phyloP scores from a whole-genome alignment of 2,888 invertebrate species.

The Mythimna lalbum region DNA sequence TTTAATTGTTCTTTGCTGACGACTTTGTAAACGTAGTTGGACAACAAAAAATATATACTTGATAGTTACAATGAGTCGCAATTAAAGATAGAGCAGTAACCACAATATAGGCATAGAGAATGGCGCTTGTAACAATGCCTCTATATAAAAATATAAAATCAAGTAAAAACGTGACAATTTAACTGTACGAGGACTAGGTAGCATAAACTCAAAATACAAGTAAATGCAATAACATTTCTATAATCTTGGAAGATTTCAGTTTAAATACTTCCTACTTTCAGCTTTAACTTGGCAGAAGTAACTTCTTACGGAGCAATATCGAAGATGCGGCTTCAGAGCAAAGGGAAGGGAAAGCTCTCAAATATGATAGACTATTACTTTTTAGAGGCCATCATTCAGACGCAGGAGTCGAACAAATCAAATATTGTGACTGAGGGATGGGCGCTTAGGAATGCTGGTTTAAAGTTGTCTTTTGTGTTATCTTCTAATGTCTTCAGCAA shows the following conservation, averaged over 20 bases:
- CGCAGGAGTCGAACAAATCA: conserved; percentile 30
- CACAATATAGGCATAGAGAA: background rate
- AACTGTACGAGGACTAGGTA: background rate
- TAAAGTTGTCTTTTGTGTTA: background rate
- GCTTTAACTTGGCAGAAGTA: conserved; percentile 53
- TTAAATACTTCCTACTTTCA: conserved; percentile 46
- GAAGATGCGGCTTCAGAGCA: conserved; percentile 23
- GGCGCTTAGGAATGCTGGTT: background rate
- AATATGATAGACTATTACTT: conserved; percentile 38
- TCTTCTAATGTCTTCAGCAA: background rate
- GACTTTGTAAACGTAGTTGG: background rate
- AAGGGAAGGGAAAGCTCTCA: conserved; percentile 32
- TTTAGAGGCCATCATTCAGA: conserved; percentile 11
- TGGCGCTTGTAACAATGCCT: background rate
- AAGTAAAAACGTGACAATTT: background rate
- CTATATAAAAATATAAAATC: too few relatives aligned
- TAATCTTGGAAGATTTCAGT: conserved; percentile 43
- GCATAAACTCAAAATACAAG: background rate
- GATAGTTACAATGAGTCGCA: background rate
- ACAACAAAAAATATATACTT: background rate
- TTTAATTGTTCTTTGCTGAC: background rate
- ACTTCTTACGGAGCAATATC: conserved; percentile 22
- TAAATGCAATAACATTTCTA: conserved; percentile 25
- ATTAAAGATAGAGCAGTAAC: conserved; percentile 8
- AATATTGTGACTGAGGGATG: conserved; percentile 9